phyloP scores from a whole-genome alignment of 2,113 vertebrate species.

The Malurus melanocephalus region DNA sequence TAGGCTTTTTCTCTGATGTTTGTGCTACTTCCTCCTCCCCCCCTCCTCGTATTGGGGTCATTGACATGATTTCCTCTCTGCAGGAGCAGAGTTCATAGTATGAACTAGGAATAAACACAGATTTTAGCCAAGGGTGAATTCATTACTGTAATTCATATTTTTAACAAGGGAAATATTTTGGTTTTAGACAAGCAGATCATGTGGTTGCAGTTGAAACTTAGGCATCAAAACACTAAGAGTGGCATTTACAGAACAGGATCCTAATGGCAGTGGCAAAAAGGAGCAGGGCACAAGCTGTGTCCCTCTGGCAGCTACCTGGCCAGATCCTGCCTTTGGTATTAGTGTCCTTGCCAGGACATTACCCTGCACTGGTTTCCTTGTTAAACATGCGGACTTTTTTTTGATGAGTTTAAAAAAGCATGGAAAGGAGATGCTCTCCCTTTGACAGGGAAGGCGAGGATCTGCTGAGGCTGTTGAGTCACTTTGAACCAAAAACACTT shows the following conservation, averaged over 20 bases:
- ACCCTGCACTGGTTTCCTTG: not conserved
- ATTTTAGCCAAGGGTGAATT: slow-evolving; percentile 4
- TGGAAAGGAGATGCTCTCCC: slow-evolving; percentile 3
- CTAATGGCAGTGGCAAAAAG: not conserved
- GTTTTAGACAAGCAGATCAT: not conserved
- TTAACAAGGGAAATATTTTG: not conserved
- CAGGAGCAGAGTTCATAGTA: not conserved
- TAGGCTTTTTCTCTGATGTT: not conserved
- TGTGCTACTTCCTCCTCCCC: not conserved
- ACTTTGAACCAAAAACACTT: slow-evolving; percentile 24
- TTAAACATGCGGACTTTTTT: not conserved
- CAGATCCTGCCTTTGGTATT: not conserved
- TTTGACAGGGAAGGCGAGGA: not conserved
- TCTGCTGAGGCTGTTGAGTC: slow-evolving; percentile 26
- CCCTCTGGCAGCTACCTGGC: not conserved
- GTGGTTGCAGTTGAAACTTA: not conserved
- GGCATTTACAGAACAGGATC: not conserved
- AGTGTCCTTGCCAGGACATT: not conserved
- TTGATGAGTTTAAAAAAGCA: slow-evolving; percentile 6
- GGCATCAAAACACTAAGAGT: not conserved
- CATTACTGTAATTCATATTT: not conserved
- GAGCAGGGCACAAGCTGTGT: not conserved
- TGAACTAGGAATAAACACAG: not conserved
- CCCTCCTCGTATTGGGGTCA: not conserved
- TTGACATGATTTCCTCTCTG: slow-evolving; percentile 4